These are phyloP conservation scores for Eurytoma adleriae DNA, from an alignment of 2,888 invertebrate species.

Conservation along the genomic window DNA sequence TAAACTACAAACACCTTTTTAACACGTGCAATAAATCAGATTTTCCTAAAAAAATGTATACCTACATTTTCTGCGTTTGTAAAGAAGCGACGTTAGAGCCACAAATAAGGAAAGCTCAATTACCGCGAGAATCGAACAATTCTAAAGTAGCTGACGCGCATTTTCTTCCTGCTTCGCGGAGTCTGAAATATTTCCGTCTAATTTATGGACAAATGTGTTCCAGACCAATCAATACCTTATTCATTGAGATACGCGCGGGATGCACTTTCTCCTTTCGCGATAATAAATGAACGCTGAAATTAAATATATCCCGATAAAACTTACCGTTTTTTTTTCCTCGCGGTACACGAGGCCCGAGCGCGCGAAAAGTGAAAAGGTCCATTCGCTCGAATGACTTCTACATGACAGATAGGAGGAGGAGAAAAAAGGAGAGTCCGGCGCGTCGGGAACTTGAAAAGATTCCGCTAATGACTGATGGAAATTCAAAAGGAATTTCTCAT, in stretches of 20 bases:
- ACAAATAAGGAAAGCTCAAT: too few species aligned
- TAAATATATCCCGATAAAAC: slow-evolving; percentile 31
- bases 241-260: slow-evolving; percentile 2
- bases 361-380: slow-evolving; percentile 28
- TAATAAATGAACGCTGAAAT: slow-evolving; percentile 35
- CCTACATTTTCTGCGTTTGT: too few species aligned
- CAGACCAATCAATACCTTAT: slow-evolving; percentile 31
- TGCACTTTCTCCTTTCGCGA: slow-evolving; percentile 41
- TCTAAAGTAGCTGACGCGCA: too few species aligned
- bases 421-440: neutral
- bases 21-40: too few species aligned
- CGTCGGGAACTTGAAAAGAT: too few species aligned
- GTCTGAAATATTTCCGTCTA: slow-evolving; percentile 1
- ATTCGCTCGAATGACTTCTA: slow-evolving; percentile 7
- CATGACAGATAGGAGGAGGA: neutral
- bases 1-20: too few species aligned
- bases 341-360: neutral
- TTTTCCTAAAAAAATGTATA: too few species aligned
- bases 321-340: slow-evolving; percentile 7
- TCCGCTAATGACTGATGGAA: too few species aligned
- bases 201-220: slow-evolving; percentile 21
- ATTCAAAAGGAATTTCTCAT: too few species aligned
- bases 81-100: too few species aligned
- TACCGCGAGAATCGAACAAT: too few species aligned
- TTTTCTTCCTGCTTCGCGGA: too few species aligned